Conservation (phyloP, 2,113 vertebrate genomes). For the Calyptommatus sinebrachiatus region DNA sequence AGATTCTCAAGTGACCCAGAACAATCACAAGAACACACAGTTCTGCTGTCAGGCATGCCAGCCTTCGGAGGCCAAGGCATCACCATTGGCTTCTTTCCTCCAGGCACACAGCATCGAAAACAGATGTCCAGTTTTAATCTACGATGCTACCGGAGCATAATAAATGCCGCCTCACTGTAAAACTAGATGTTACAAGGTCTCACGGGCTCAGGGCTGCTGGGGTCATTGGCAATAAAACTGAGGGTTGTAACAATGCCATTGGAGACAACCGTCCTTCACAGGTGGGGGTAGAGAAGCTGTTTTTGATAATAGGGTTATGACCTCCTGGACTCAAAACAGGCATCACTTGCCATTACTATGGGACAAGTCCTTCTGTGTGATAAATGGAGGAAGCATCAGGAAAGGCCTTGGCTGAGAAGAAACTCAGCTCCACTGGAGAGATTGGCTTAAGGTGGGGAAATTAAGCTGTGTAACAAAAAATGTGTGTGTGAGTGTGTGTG, state of each 20-base stretch:
- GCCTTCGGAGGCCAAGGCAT: not conserved
- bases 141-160: fast-evolving
- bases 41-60: not conserved
- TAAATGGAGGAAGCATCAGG: not conserved
- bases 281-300: not conserved
- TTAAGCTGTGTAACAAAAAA: constrained; percentile 5
- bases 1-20: not conserved
- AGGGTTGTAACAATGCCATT: not conserved
- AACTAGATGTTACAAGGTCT: not conserved
- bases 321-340: not conserved
- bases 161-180: not conserved
- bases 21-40: not conserved
- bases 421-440: not conserved
- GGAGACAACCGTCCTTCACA: not conserved
- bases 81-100: not conserved
- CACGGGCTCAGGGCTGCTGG: not conserved
- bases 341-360: fast-evolving
- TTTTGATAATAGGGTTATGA: not conserved
- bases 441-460: not conserved
- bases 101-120: not conserved
- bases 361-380: not conserved
- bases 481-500: fast-evolving
- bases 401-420: constrained; percentile 2
- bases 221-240: constrained; percentile 7
- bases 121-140: not conserved